A percentile compares a stretch with the other conserved stretches of the same genome.
Conservation (phyloP, 1,140 invertebrate genomes). For the Pseudomyrmex dendroicus region DNA sequence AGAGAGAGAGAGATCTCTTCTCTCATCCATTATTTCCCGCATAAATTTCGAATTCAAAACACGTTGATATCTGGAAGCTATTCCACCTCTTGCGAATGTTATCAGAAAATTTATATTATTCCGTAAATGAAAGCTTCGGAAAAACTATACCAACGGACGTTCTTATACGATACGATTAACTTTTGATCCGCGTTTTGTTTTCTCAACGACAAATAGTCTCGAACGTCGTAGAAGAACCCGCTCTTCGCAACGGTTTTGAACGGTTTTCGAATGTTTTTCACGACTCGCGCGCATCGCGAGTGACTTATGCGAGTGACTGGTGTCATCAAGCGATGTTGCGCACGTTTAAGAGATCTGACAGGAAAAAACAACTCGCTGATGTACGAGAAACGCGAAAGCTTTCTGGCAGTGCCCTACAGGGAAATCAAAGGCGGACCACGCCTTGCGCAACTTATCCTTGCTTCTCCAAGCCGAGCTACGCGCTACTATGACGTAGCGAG, state of each 20-base stretch:
- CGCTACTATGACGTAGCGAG: slow-evolving; percentile 19
- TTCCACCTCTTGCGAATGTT: slow-evolving; percentile 3
- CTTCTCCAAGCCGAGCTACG: slow-evolving; percentile 26
- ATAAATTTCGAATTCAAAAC: slow-evolving; percentile 36
- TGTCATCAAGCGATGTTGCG: slow-evolving; percentile 31
- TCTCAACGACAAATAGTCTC: no score
- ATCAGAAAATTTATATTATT: slow-evolving; percentile 14
- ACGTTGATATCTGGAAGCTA: background rate
- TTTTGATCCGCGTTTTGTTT: background rate
- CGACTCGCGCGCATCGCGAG: background rate
- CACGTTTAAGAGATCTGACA: slow-evolving; percentile 53
- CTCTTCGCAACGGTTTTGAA: no score
- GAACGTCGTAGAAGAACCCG: no score
- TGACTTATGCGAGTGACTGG: background rate
- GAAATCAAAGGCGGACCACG: slow-evolving; percentile 49
- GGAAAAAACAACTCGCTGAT: slow-evolving; percentile 22
- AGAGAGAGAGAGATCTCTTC: slow-evolving; percentile 1
- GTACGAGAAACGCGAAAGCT: slow-evolving; percentile 26
- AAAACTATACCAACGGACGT: background rate
- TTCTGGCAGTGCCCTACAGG: slow-evolving; percentile 48
- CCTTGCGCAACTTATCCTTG: slow-evolving; percentile 48
- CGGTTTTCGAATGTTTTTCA: background rate
- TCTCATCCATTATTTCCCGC: slow-evolving; percentile 3
- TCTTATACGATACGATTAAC: background rate
- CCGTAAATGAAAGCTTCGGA: background rate